Base-by-base conservation (phyloP, 2,113 vertebrate genomes). In the Nerophis ophidion region DNA sequence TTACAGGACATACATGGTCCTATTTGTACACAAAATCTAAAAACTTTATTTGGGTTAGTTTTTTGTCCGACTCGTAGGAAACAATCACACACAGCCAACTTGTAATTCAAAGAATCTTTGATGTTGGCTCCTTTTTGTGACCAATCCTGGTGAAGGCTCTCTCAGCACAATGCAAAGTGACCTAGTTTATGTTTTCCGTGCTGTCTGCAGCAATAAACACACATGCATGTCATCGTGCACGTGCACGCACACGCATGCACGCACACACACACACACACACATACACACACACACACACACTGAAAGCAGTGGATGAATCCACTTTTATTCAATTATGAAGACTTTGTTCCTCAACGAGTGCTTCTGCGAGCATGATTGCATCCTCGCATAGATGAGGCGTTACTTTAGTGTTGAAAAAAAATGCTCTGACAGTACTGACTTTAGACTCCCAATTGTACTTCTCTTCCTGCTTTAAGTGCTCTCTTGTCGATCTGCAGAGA, bases 401-500 rank as follows among this genome's bases (percentile, higher is more conserved):
- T 10, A 17, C 42, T 11, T 14, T 12, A 7, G 10, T 46, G 56
- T 33, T 12, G 17, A 52, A 40, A 65, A 40, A 55, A 10, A 10
- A 60, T 71, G 50, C 54, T 59, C 38, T 74, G 57, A 48, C 57
- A 42, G 60, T 58, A 44, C 66, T 26, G 61, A 54, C 59, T 51
- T 26, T 26, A 26, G 26, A 26, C 26, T 26, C 26, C 26, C 56
- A 54, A 19, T 35, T 26, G 16, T 51, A 52, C 6, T 14, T 36
- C 8, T 64, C 6, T 71, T 46, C 67, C 57, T 75, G 65, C 51
- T 70, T 48, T 73, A 48, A 64, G 17, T 61, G 12, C n/a, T 46
- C 46, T 50, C 16, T 50, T 61, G 35, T 61, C 44, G 72, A 62
- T 78, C 15, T 8, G 4, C 90, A 98, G 95, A 98, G 63, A 98